Evolutionary conservation across 2,797 vertebrate genomes (phyloP).

Genomic region (Ptychobarbus kaznakovi): DNA sequence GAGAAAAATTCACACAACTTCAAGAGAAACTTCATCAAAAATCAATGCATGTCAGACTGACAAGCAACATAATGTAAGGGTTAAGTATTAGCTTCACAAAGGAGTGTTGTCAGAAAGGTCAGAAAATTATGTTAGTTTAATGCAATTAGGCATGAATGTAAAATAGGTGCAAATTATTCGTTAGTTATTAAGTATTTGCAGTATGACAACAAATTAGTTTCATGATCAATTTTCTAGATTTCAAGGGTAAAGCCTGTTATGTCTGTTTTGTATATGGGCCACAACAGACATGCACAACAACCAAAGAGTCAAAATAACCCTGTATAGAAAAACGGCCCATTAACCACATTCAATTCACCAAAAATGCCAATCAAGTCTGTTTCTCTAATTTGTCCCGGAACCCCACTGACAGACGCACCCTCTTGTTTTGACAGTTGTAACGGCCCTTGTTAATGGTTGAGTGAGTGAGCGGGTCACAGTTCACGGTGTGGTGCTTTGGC

Average conservation of each 20-base stretch:
- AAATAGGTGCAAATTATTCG: background rate
- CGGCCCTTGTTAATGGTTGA: slow-evolving; percentile 61
- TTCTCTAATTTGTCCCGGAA: slow-evolving; percentile 55
- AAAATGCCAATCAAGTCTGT: slow-evolving; percentile 54
- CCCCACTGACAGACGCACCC: slow-evolving; percentile 52
- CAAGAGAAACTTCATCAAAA: background rate
- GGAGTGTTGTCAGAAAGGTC: background rate
- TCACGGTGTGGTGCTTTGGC: slow-evolving; percentile 67
- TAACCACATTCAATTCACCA: slow-evolving; percentile 39
- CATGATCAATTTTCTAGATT: background rate
- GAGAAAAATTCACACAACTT: background rate
- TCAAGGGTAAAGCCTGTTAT: background rate
- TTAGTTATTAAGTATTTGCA: background rate
- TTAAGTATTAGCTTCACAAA: background rate
- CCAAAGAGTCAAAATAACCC: slow-evolving; percentile 40
- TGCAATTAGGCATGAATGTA: background rate
- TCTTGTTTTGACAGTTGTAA: slow-evolving; percentile 63
- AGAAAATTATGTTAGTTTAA: background rate
- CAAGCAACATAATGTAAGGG: background rate
- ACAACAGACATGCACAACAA: slow-evolving; percentile 21
- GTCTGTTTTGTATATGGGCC: slow-evolving; percentile 19
- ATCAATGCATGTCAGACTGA: background rate
- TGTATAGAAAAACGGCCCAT: slow-evolving; percentile 28
- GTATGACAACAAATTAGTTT: background rate
- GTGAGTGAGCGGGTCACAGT: slow-evolving; percentile 66